Percentiles rank a stretch among this genome's conserved stretches.
Evolutionary conservation across 2,888 invertebrate genomes (phyloP).

Genomic region (Drosophila austrosaltans): DNA sequence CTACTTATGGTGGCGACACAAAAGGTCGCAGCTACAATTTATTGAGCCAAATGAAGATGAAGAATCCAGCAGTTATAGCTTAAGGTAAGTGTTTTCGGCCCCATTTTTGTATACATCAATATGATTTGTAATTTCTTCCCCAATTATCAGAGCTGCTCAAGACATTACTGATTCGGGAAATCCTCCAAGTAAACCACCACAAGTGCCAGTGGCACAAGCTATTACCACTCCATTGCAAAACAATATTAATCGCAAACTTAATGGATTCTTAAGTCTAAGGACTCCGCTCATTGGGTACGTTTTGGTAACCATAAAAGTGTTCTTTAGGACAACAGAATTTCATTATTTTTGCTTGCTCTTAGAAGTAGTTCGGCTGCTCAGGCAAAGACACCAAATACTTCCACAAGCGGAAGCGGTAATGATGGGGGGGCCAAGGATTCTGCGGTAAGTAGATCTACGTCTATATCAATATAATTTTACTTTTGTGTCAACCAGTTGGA

Average conservation of each 20-base stretch:
- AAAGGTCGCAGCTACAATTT: slow-evolving; percentile 83
- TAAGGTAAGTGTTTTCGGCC: slow-evolving; percentile 73
- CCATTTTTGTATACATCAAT: background rate
- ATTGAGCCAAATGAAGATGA: slow-evolving; percentile 83
- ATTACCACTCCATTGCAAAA: slow-evolving; percentile 79
- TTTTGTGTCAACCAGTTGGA: background rate
- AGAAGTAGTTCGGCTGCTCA: slow-evolving; percentile 49
- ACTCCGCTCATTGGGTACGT: slow-evolving; percentile 83
- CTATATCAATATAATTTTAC: background rate
- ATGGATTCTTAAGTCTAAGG: slow-evolving; percentile 83
- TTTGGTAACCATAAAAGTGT: background rate
- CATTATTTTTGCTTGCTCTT: slow-evolving; percentile 8
- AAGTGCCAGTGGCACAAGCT: slow-evolving; percentile 57
- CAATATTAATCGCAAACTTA: slow-evolving; percentile 82
- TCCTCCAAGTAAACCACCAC: slow-evolving; percentile 72
- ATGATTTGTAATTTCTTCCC: background rate
- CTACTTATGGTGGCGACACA: slow-evolving; percentile 84
- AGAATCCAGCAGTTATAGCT: slow-evolving; percentile 82
- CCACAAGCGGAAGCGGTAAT: slow-evolving; percentile 36
- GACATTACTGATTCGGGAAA: slow-evolving; percentile 79
- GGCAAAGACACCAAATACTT: slow-evolving; percentile 49
- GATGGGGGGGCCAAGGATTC: slow-evolving; percentile 61
- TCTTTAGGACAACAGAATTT: background rate
- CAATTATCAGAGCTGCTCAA: slow-evolving; percentile 67
- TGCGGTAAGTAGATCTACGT: slow-evolving; percentile 43